Percentiles rank a stretch among this genome's conserved stretches.
These are phyloP conservation scores for Drosophila chauvacae DNA, from an alignment of 1,140 invertebrate genomes.

Conservation along the genomic window DNA sequence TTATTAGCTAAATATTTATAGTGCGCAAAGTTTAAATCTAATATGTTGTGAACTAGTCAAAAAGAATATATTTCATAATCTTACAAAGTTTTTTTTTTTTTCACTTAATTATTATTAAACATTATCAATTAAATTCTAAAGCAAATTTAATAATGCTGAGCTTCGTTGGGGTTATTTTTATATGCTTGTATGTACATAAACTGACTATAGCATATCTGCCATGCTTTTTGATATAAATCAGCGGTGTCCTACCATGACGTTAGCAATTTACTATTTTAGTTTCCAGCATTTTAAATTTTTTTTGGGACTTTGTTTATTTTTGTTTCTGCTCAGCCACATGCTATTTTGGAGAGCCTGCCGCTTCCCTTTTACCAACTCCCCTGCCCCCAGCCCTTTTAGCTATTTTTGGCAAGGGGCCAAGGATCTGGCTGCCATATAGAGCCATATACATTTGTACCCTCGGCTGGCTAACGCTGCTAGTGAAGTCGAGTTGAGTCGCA, in stretches of 20 bases:
- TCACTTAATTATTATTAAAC: too few species aligned
- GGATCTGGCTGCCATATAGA: constrained; percentile 39
- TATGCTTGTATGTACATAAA: background rate
- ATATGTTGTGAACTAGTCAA: too few species aligned
- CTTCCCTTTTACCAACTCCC: background rate
- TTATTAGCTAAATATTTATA: too few species aligned
- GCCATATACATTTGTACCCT: constrained; percentile 53
- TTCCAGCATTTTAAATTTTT: constrained; percentile 44
- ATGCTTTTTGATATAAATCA: background rate
- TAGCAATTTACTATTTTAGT: constrained; percentile 58
- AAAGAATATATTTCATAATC: too few species aligned
- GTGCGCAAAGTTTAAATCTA: too few species aligned
- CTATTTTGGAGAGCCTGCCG: constrained; percentile 11
- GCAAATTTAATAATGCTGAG: background rate
- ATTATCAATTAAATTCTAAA: background rate
- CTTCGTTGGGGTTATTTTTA: background rate
- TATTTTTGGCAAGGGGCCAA: constrained; percentile 61
- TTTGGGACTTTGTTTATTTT: constrained; percentile 50
- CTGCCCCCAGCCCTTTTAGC: background rate
- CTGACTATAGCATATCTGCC: background rate
- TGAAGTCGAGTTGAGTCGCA: constrained; percentile 41
- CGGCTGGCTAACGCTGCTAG: constrained; percentile 6
- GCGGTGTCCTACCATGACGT: constrained; percentile 31
- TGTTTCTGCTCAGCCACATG: constrained; percentile 39
- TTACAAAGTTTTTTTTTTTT: too few species aligned